Evolutionary conservation across 1,140 invertebrate genomes (phyloP), one percentile per base, ranked within the genome.

Genomic region (Pteromalus puparum): DNA sequence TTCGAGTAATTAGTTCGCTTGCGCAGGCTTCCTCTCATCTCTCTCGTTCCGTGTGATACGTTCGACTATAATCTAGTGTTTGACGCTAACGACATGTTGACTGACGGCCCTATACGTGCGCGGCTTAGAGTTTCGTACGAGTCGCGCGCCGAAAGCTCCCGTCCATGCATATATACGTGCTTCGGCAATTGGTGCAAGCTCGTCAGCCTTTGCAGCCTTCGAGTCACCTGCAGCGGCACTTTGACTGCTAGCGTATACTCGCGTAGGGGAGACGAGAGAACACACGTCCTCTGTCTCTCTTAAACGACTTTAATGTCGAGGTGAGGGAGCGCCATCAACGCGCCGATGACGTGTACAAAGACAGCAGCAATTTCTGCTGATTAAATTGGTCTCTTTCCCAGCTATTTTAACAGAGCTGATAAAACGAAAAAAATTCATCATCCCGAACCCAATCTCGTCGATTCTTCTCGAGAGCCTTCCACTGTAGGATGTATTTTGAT

Each of bases 41-140:
- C 9, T 9, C 10, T 1, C 10, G 38, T 24, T n/a, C 28, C 26
- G 24, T 15, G 26, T 26, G 30, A 79, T 79, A 68, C 61, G 30
- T n/a, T 24, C 18, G 61, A 21, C 77, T 12, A 24, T 79, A 67
- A 79, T 68, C 61, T 24, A 79, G 28, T 79, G 77, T 68, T 38
- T 79, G 77, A 79, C 77, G 61, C 77, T 79, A 68, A 79, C 61
- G 77, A 79, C 61, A 68, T 24, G 77, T 38, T 67, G 61, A 68
- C 61, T 67, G 77, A 79, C 77, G 18, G n/a, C 46, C 24, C 75
- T 46, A 5, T 21, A 46, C 67, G 73, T 61, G 53, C 24, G 34
- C 73, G 46, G 21, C 53, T n/a, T 61, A 15, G 18, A 61, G 53
- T 61, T 61, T 61, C 53, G 21, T 21, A n/a, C 4, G 53, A 61